Percentiles rank a stretch among this genome's conserved stretches.
phyloP scores from a whole-genome alignment of 2,113 vertebrate species.

The Paratilapia polleni region DNA sequence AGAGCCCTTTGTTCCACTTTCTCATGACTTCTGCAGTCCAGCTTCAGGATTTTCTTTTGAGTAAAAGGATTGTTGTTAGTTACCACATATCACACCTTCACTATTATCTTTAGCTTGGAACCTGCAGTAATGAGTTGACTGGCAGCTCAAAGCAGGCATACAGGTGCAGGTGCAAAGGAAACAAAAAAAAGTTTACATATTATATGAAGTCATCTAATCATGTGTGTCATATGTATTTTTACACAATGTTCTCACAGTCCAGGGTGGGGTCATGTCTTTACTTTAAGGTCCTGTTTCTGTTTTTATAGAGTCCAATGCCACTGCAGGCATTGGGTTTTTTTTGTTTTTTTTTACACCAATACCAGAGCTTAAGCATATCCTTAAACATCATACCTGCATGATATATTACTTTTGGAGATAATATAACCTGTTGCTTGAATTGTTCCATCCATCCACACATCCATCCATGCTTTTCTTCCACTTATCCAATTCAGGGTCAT shows the following conservation, averaged over 20 bases:
- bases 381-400: not conserved
- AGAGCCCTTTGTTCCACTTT: not conserved
- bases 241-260: fast-evolving
- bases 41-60: not conserved
- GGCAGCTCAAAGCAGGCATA: not conserved
- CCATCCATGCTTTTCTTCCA: too few species aligned
- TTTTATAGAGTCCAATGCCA: constrained; percentile 1
- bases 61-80: not conserved
- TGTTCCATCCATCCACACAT: too few species aligned
- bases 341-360: not conserved
- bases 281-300: too few species aligned
- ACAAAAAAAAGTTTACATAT: not conserved
- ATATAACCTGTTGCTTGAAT: not conserved
- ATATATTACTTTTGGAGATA: not conserved
- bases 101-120: not conserved
- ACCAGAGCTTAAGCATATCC: not conserved
- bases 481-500: too few species aligned
- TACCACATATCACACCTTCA: not conserved
- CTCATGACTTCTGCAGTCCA: not conserved
- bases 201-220: not conserved
- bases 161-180: not conserved
- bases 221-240: not conserved
- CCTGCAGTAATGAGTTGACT: not conserved
- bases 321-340: not conserved
- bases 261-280: too few species aligned